These are phyloP conservation scores for Gymnothorax reevesii DNA, from an alignment of 2,797 vertebrate species.

Conservation along the genomic window DNA sequence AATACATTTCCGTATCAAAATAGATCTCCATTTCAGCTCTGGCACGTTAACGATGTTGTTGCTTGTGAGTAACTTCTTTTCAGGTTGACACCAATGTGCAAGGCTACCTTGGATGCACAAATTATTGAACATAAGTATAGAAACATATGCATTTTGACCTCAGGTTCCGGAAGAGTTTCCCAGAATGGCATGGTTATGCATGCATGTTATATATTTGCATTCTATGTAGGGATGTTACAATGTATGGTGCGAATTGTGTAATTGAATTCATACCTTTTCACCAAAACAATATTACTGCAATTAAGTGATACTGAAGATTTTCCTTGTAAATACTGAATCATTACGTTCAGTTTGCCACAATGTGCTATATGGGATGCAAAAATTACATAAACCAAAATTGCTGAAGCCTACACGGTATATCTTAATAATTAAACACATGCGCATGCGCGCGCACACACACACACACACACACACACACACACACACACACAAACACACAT, in stretches of 20 bases:
- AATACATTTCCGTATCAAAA: not conserved
- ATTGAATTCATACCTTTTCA: not conserved
- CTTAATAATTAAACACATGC: not conserved
- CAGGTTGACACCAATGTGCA: too few relatives aligned
- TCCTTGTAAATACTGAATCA: not conserved
- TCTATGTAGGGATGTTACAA: not conserved
- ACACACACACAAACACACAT: conserved; percentile 13
- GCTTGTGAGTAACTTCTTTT: not conserved
- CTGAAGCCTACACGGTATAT: not conserved
- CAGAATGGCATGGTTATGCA: too few relatives aligned
- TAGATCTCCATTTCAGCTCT: not conserved
- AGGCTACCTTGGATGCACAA: too few relatives aligned
- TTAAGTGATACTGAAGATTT: not conserved
- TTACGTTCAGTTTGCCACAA: not conserved
- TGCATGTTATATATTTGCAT: not conserved
- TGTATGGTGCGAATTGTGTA: not conserved
- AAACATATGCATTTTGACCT: too few relatives aligned
- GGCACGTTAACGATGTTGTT: not conserved
- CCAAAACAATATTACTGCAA: not conserved
- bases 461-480: conserved; percentile 19
- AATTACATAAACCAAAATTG: not conserved
- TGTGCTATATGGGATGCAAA: not conserved
- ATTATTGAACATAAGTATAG: too few relatives aligned
- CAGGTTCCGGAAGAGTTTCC: too few relatives aligned
- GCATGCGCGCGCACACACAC: not conserved